Evolutionary conservation across 1,140 invertebrate species (phyloP), one percentile per base, ranked within the genome.

Genomic region (Harpegnathos saltator): DNA sequence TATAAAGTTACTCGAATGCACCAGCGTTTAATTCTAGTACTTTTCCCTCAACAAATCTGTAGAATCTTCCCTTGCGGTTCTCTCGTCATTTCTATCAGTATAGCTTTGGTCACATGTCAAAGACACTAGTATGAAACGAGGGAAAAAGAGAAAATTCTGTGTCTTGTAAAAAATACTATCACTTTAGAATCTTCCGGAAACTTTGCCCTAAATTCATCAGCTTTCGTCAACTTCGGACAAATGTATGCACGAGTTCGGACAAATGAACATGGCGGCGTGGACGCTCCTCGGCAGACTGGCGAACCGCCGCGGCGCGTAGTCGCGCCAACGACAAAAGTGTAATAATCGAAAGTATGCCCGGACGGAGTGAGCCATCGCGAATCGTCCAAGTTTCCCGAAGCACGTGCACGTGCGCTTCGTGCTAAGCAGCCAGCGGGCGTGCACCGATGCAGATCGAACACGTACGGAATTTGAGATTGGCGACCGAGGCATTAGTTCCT

Each of bases 401-500:
- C 66, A 24, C 26, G 9, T 29, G 48, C 24, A 33, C 22, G 73
- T 19, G 29, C 19, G 38, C 44, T 68, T 68, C 12, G 22, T 44
- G 26, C 33, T 75, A 33, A 69, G 24, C 48, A 78, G 29, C 48
- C n/a, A 44, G 2, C 38, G 11, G 38, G 38, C 29, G 19, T 19
- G 29, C 62, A 59, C 26, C 61, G 24, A 52, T 50, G 29, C 72
- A 56, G 12, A 58, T 69, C 29, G 33, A 74, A 14, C 61, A 52
- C 48, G 58, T 54, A 61, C 44, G 72, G 61, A 83, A 86, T 83
- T 59, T 48, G 48, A 73, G 69, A 86, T 86, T 78, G 54, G 33
- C 38, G 54, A 65, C 48, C 62, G 78, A 48, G 54, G 65, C 22
- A 80, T 58, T 85, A 61, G 69, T 82, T 74, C 12, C 78, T 22